Conservation (phyloP, 2,888 invertebrate species). For the Vanessa cardui region DNA sequence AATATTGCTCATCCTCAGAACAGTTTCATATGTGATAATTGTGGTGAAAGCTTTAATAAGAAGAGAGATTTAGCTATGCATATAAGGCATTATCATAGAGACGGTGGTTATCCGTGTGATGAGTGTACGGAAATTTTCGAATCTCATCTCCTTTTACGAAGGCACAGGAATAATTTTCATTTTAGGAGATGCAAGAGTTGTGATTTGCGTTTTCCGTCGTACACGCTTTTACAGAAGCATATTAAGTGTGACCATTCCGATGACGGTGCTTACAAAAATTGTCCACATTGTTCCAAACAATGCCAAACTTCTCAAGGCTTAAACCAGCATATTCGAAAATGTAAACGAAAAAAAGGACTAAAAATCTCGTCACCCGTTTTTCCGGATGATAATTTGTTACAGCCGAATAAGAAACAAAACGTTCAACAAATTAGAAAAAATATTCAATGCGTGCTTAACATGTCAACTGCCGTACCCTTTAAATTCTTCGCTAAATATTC, state of each 20-base stretch:
- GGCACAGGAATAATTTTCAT: conserved; percentile 61
- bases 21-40: conserved; percentile 64
- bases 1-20: conserved; percentile 61
- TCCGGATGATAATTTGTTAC: conserved; percentile 31
- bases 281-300: conserved; percentile 62
- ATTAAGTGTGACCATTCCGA: conserved; percentile 58
- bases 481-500: conserved; percentile 68
- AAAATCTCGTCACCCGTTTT: conserved; percentile 39
- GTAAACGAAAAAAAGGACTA: conserved; percentile 54
- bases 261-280: conserved; percentile 53
- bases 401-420: conserved; percentile 59
- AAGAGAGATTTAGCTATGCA: conserved; percentile 63
- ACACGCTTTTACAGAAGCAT: conserved; percentile 59
- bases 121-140: conserved; percentile 58
- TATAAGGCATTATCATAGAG: conserved; percentile 56
- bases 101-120: conserved; percentile 63
- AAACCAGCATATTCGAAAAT: conserved; percentile 61
- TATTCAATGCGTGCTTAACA: conserved; percentile 68
- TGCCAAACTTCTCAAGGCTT: conserved; percentile 61
- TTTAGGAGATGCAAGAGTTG: conserved; percentile 63
- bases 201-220: conserved; percentile 53
- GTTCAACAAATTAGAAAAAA: conserved; percentile 65
- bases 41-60: conserved; percentile 62
- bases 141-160: conserved; percentile 47
- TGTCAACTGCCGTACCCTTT: conserved; percentile 73